Percentiles rank a stretch among this genome's conserved stretches.
These are phyloP conservation scores for Menura novaehollandiae DNA, from an alignment of 2,113 vertebrate species.

Conservation along the genomic window DNA sequence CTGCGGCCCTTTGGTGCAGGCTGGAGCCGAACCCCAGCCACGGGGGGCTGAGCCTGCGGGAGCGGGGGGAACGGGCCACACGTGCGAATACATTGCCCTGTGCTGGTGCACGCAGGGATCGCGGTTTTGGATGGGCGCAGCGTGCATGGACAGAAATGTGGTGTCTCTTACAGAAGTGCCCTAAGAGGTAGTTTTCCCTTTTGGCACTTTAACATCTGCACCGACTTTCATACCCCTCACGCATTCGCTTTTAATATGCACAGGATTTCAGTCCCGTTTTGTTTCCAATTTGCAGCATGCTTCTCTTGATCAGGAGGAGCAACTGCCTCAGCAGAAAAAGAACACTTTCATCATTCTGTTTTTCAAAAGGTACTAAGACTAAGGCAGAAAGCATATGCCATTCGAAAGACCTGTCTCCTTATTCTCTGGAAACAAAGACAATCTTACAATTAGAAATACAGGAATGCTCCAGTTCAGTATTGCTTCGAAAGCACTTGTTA, in stretches of 20 bases:
- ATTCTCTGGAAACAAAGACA: not conserved
- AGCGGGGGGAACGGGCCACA: accelerated
- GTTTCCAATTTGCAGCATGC: not conserved
- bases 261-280: not conserved
- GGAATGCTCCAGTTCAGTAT: not conserved
- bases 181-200: not conserved
- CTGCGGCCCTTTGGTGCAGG: not conserved
- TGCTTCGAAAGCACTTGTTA: not conserved
- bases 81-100: accelerated
- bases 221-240: not conserved
- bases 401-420: not conserved
- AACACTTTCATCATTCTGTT: not conserved
- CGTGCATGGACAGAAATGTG: not conserved
- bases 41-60: not conserved
- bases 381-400: not conserved
- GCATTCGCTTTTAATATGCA: not conserved
- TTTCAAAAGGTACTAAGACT: not conserved
- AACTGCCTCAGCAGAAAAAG: not conserved
- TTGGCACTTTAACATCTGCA: not conserved
- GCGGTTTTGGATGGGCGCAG: not conserved
- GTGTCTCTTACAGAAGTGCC: not conserved
- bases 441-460: not conserved
- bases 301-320: not conserved
- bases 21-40: not conserved
- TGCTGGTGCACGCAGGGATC: not conserved